Percentiles rank a stretch among this genome's conserved stretches.
Conservation (phyloP, 1,140 invertebrate genomes). For the Ceratosolen fusciceps region DNA sequence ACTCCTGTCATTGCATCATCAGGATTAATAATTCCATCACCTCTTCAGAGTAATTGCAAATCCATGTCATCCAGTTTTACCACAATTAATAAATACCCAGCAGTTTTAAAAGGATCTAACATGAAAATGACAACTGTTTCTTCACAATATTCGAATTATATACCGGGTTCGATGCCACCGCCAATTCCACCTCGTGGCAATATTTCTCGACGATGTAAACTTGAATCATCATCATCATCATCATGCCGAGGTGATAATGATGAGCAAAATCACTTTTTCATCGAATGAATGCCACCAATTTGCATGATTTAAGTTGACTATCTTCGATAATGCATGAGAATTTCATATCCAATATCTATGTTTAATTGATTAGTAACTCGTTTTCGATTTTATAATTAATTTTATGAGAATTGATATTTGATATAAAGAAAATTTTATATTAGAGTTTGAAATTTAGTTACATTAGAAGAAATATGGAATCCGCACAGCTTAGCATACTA, state of each 20-base stretch:
- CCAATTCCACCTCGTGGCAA: slow-evolving; percentile 87
- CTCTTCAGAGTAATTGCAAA: slow-evolving; percentile 65
- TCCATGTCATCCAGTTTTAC: slow-evolving; percentile 52
- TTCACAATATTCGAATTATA: slow-evolving; percentile 64
- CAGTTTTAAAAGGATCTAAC: slow-evolving; percentile 80
- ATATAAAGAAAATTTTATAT: too few species aligned
- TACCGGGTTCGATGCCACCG: slow-evolving; percentile 76
- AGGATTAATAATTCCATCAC: slow-evolving; percentile 74
- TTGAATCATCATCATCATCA: slow-evolving; percentile 55
- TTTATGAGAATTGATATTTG: too few species aligned
- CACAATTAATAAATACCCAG: slow-evolving; percentile 72
- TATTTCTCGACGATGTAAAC: slow-evolving; percentile 55
- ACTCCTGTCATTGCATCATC: slow-evolving; percentile 62
- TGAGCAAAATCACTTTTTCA: not conserved
- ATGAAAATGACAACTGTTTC: slow-evolving; percentile 50
- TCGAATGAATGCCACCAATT: slow-evolving; percentile 53
- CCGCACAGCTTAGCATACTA: too few species aligned
- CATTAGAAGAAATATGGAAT: too few species aligned
- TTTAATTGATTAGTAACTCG: too few species aligned
- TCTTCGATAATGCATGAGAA: slow-evolving; percentile 55
- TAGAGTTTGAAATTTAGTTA: too few species aligned
- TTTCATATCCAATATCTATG: slow-evolving; percentile 43
- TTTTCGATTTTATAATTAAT: too few species aligned
- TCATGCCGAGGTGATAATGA: slow-evolving; percentile 66
- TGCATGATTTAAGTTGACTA: slow-evolving; percentile 48